Percentiles rank a stretch among this genome's conserved stretches.
phyloP scores from a whole-genome alignment of 2,797 vertebrate species.

The Heterohyrax brucei region DNA sequence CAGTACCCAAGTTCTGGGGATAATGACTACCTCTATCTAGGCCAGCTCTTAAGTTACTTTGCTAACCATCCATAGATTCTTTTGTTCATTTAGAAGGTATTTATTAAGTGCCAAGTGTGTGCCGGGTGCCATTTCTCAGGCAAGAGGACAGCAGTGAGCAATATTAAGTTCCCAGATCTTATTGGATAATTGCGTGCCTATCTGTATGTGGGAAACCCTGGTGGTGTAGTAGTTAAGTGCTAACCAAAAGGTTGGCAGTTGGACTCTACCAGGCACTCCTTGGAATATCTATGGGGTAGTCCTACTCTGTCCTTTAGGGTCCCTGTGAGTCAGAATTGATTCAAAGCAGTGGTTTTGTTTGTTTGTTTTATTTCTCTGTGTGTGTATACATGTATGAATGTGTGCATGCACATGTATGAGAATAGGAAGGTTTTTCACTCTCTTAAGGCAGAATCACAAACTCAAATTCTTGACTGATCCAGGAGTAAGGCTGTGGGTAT shows the following conservation, averaged over 20 bases:
- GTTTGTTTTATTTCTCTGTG: not conserved
- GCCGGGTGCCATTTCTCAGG: not conserved
- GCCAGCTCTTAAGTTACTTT: constrained; percentile 28
- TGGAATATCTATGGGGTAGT: no score
- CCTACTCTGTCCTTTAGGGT: no score
- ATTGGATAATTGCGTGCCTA: not conserved
- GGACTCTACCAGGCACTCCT: no score
- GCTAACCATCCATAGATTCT: constrained; percentile 63
- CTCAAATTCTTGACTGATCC: not conserved
- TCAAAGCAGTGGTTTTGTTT: no score
- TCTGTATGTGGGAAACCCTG: not conserved
- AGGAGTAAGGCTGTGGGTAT: not conserved
- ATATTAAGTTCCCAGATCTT: constrained; percentile 13
- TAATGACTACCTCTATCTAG: not conserved
- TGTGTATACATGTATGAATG: not conserved
- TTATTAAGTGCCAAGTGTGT: constrained; percentile 64
- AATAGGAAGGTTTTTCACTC: not conserved
- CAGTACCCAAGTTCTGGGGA: not conserved
- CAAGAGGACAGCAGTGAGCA: not conserved
- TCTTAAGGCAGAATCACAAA: not conserved
- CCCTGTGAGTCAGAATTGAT: no score
- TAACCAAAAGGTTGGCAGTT: no score
- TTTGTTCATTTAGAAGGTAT: constrained; percentile 55
- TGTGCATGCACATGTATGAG: not conserved
- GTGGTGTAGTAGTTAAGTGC: no score